Evolutionary conservation across 2,113 vertebrate species (phyloP).

Genomic region (Montifringilla adamsi): DNA sequence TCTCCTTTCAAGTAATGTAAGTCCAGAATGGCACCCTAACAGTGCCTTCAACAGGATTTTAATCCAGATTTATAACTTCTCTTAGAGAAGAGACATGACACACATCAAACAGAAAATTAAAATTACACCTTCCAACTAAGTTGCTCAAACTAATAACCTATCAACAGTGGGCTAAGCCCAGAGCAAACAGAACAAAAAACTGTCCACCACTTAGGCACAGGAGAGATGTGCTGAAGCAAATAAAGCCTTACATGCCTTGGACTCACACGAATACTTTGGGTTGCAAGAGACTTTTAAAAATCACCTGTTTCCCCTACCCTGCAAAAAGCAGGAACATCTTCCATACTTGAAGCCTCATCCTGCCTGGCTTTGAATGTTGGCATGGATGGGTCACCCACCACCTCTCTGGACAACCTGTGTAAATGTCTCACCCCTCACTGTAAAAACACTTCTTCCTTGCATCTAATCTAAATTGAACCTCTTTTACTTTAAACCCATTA

Average conservation of each 20-base stretch:
- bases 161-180: neutral
- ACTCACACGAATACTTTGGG: neutral
- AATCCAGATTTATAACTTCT: neutral
- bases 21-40: neutral
- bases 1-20: neutral
- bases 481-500: neutral
- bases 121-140: neutral
- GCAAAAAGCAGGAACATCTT: neutral
- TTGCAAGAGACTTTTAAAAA: neutral
- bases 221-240: neutral
- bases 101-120: neutral
- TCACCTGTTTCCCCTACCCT: neutral
- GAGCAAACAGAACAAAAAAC: neutral
- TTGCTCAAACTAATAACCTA: neutral
- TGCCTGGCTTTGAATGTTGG: neutral
- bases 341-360: neutral
- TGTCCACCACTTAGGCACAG: neutral
- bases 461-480: neutral
- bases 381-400: too few species aligned
- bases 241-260: neutral
- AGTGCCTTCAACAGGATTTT: neutral
- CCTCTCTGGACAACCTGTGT: neutral
- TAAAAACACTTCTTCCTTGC: neutral
- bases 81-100: neutral
- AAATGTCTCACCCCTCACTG: neutral